Percentiles rank a stretch among this genome's conserved stretches.
Evolutionary conservation across 2,797 vertebrate species (phyloP).

Genomic region (Bovichtus diacanthus): DNA sequence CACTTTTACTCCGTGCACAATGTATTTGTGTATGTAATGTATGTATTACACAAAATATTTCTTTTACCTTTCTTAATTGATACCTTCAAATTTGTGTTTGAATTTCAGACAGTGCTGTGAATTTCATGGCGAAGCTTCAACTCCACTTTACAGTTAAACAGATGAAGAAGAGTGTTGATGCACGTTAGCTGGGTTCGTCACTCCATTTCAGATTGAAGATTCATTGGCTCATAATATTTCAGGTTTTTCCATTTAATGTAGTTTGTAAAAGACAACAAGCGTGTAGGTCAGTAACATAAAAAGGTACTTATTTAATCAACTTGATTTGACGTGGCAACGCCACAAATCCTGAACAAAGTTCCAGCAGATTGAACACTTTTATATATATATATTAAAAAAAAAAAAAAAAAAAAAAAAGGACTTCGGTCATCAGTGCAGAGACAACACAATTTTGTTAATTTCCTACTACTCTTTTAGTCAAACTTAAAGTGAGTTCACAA

Average conservation of each 20-base stretch:
- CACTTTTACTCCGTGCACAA: too few relatives aligned
- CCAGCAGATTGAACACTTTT: neutral
- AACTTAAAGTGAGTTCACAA: neutral
- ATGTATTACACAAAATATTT: too few relatives aligned
- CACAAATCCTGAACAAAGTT: neutral
- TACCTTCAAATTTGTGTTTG: too few relatives aligned
- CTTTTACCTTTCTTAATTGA: too few relatives aligned
- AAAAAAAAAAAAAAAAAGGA: too few relatives aligned
- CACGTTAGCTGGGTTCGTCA: neutral
- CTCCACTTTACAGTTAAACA: too few relatives aligned
- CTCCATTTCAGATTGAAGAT: neutral
- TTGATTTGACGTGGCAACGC: neutral
- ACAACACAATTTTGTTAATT: neutral
- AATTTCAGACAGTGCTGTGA: neutral
- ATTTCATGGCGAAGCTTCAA: too few relatives aligned
- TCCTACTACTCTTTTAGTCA: neutral
- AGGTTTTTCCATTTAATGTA: neutral
- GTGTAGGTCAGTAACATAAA: constrained; percentile 1
- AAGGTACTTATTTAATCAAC: neutral
- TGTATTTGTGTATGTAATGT: too few relatives aligned
- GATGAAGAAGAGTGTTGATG: neutral
- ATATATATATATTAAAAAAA: too few relatives aligned
- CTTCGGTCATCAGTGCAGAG: neutral
- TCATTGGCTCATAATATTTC: neutral
- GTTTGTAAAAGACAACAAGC: neutral